phyloP scores from a whole-genome alignment of 35 echinoderm and acorn worm genomes.

The Heliocidaris erythrogramma region DNA sequence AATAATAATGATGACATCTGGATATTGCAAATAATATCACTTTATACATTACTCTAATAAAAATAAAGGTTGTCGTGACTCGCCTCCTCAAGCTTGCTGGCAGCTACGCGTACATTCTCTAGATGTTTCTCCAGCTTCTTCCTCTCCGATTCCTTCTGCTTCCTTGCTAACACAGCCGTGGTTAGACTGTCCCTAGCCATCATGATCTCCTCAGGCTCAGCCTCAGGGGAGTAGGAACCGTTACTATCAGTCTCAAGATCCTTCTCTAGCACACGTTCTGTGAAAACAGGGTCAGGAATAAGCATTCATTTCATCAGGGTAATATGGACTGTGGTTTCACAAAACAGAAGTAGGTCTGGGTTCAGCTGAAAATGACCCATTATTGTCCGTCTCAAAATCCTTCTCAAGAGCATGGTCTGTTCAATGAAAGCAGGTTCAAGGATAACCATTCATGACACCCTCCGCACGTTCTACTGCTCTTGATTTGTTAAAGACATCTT shows the following conservation, averaged over 20 bases:
- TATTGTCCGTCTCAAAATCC: slow-evolving; percentile 64
- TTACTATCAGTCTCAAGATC: slow-evolving; percentile 67
- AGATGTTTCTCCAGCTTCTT: slow-evolving; percentile 74
- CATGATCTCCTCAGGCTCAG: slow-evolving; percentile 75
- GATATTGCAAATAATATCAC: too few species aligned
- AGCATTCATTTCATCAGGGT: not conserved
- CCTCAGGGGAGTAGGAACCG: slow-evolving; percentile 69
- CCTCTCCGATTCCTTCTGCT: slow-evolving; percentile 55
- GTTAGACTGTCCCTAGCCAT: slow-evolving; percentile 67
- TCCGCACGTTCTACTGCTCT: too few species aligned
- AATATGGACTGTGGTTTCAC: not conserved
- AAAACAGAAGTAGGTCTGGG: not conserved
- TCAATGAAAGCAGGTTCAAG: not conserved
- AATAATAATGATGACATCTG: too few species aligned
- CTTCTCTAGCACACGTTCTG: slow-evolving; percentile 68
- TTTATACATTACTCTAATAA: too few species aligned
- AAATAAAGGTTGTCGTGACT: not conserved
- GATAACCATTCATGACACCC: too few species aligned
- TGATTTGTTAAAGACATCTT: too few species aligned
- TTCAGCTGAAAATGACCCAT: slow-evolving; percentile 59
- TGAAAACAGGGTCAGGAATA: not conserved
- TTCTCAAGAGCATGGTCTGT: slow-evolving; percentile 66
- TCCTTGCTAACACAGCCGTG: slow-evolving; percentile 51
- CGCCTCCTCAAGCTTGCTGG: slow-evolving; percentile 76
- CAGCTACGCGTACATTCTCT: slow-evolving; percentile 59